These are phyloP conservation scores for Antennarius maculatus DNA, from an alignment of 2,797 vertebrate genomes.

Conservation along the genomic window DNA sequence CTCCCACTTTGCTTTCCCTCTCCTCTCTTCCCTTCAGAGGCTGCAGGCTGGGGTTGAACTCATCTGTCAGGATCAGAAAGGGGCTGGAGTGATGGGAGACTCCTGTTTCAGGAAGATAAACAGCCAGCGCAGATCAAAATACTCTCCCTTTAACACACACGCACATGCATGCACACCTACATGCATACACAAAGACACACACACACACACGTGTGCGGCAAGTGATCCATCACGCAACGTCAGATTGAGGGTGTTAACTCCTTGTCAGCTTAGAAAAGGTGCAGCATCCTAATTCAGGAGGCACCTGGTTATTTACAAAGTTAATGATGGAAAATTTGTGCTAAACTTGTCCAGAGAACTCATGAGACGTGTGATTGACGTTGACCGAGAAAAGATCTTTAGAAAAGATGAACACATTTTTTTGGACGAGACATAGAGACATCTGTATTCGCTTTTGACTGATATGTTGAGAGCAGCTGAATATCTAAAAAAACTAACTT, in stretches of 20 bases:
- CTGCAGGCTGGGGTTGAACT: constrained; percentile 76
- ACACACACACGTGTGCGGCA: constrained; percentile 1
- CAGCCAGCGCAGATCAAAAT: constrained; percentile 78
- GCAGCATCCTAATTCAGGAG: constrained; percentile 66
- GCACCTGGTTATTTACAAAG: constrained; percentile 73
- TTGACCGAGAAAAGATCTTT: constrained; percentile 63
- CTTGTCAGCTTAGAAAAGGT: constrained; percentile 72
- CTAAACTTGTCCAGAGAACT: constrained; percentile 60
- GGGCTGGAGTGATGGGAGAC: constrained; percentile 76
- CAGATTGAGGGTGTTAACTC: constrained; percentile 64
- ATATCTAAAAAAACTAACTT: constrained; percentile 63
- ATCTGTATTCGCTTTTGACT: constrained; percentile 68
- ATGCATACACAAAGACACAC: constrained; percentile 44
- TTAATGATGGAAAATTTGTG: constrained; percentile 49
- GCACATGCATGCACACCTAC: constrained; percentile 43
- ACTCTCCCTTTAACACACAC: constrained; percentile 55
- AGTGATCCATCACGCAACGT: constrained; percentile 54
- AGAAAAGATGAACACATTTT: constrained; percentile 61
- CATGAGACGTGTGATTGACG: constrained; percentile 58
- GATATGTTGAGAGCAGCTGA: constrained; percentile 60
- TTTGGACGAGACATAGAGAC: constrained; percentile 69
- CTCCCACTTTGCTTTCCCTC: constrained; percentile 36
- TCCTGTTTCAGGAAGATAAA: constrained; percentile 81
- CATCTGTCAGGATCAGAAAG: constrained; percentile 81
- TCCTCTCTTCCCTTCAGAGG: constrained; percentile 64